These are phyloP conservation scores for Pedicia rivosa DNA, from an alignment of 2,888 invertebrate species.

Conservation along the genomic window DNA sequence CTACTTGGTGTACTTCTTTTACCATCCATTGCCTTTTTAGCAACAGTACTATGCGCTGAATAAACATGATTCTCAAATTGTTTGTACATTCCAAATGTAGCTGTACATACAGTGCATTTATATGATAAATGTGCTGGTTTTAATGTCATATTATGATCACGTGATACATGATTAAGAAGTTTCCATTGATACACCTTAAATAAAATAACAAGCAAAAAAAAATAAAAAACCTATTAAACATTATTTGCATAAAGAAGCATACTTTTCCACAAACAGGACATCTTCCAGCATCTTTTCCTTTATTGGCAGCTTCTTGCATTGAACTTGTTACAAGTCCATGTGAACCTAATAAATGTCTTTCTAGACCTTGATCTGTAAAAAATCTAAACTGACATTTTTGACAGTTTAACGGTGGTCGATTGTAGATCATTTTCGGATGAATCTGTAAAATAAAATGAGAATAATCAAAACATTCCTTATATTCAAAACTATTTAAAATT, in stretches of 20 bases:
- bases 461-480: background rate
- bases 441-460: conserved; percentile 32
- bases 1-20: conserved; percentile 32
- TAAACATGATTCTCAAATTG: conserved; percentile 90
- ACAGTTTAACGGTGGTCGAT: conserved; percentile 85
- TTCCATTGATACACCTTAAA: conserved; percentile 86
- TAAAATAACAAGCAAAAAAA: conserved; percentile 5
- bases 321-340: conserved; percentile 91
- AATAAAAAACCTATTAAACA: background rate
- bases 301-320: conserved; percentile 91
- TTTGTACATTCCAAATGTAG: conserved; percentile 90
- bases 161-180: conserved; percentile 76
- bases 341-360: conserved; percentile 84
- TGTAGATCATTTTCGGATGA: conserved; percentile 91
- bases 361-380: conserved; percentile 93
- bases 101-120: conserved; percentile 90
- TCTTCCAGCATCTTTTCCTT: conserved; percentile 83
- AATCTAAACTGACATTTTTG: conserved; percentile 93
- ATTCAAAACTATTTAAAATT: background rate
- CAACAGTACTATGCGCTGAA: conserved; percentile 80
- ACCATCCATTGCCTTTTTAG: conserved; percentile 71
- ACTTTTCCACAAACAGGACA: conserved; percentile 93
- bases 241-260: conserved; percentile 21
- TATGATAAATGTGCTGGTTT: conserved; percentile 88
- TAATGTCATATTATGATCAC: conserved; percentile 79